These are phyloP conservation scores for Tenthredo notha DNA, from an alignment of 2,888 invertebrate genomes.

Conservation along the genomic window DNA sequence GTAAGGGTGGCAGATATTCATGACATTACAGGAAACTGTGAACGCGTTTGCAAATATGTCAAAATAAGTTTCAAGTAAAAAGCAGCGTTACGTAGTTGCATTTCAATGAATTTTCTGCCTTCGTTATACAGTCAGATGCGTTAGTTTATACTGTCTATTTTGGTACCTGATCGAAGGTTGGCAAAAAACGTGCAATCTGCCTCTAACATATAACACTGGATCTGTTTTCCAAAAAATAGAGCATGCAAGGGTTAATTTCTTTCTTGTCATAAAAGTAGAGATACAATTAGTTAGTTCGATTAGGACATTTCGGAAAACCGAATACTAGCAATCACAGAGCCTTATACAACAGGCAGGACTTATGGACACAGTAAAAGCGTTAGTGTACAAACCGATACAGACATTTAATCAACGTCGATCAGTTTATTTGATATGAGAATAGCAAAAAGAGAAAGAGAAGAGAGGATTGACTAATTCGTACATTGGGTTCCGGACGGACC, in stretches of 20 bases:
- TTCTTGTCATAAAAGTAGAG: background rate
- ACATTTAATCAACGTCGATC: background rate
- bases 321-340: background rate
- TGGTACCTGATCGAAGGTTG: background rate
- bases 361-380: background rate
- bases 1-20: constrained; percentile 90
- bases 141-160: background rate
- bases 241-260: background rate
- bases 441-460: background rate
- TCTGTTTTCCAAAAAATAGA: background rate
- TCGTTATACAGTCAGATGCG: background rate
- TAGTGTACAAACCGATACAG: background rate
- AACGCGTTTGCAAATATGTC: constrained; percentile 63
- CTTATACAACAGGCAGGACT: background rate
- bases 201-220: background rate
- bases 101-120: background rate
- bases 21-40: constrained; percentile 87
- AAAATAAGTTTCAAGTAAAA: background rate
- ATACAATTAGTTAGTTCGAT: background rate
- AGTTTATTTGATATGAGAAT: background rate
- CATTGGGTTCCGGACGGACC: constrained; percentile 77
- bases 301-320: background rate
- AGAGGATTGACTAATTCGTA: constrained; percentile 66
- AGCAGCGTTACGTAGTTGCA: background rate
- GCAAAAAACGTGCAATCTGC: background rate